A percentile compares a stretch with the other conserved stretches of the same genome.
Conservation (phyloP, 2,797 vertebrate genomes). For the Odontamblyopus rebecca region DNA sequence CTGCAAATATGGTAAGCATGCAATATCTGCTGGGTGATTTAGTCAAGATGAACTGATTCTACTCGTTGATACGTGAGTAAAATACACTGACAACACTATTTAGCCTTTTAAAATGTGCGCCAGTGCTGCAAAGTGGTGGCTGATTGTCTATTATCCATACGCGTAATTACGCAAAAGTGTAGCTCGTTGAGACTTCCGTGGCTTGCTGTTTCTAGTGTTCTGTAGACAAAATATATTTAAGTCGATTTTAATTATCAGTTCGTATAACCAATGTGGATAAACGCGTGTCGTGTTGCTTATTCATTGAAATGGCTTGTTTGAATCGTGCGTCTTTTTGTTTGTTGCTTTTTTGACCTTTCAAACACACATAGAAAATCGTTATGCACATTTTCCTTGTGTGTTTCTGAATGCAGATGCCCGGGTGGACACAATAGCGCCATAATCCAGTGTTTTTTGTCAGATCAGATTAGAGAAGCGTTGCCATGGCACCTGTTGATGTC, state of each 20-base stretch:
- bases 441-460: constrained; percentile 31
- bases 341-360: background rate
- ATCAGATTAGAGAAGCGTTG: constrained; percentile 72
- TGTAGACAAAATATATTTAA: background rate
- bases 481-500: constrained; percentile 79
- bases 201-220: background rate
- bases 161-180: background rate
- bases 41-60: constrained; percentile 8
- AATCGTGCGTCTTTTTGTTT: too few relatives aligned
- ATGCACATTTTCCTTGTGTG: background rate
- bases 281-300: background rate
- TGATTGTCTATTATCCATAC: background rate
- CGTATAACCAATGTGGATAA: background rate
- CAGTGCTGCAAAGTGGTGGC: background rate
- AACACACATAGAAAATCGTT: background rate
- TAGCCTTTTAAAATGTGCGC: background rate
- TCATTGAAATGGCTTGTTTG: background rate
- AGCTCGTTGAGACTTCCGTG: background rate
- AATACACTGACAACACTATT: too few relatives aligned
- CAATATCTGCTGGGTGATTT: background rate
- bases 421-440: constrained; percentile 15
- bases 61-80: constrained; percentile 28
- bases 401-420: background rate
- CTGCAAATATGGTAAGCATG: constrained; percentile 72
- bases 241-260: background rate